Conservation (phyloP, 2,888 invertebrate species). For the Dicycla oo region DNA sequence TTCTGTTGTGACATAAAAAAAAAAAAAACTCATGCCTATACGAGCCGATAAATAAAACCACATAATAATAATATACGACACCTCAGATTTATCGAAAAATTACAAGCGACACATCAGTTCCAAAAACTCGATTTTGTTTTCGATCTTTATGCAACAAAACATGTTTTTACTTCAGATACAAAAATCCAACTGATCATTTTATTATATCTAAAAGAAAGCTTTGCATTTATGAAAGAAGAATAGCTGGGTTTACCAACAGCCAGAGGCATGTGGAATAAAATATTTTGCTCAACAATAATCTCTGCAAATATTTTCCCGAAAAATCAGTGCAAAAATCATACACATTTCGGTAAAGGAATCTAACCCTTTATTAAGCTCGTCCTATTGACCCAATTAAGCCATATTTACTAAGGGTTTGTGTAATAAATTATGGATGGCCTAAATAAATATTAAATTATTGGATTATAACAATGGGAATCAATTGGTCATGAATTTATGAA, state of each 20-base stretch:
- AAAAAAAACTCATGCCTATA: too few relatives aligned
- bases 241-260: too few relatives aligned
- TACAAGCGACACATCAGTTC: too few relatives aligned
- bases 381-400: slow-evolving; percentile 52
- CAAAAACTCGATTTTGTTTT: too few relatives aligned
- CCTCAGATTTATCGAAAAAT: too few relatives aligned
- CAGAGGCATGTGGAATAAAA: not conserved
- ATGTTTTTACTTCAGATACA: not conserved
- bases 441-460: slow-evolving; percentile 56
- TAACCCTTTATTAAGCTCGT: slow-evolving; percentile 33
- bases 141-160: not conserved
- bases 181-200: not conserved
- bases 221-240: not conserved
- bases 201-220: not conserved
- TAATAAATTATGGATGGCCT: slow-evolving; percentile 57
- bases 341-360: slow-evolving; percentile 28
- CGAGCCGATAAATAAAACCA: too few relatives aligned
- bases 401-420: slow-evolving; percentile 54
- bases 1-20: too few relatives aligned
- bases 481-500: slow-evolving; percentile 48
- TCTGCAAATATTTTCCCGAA: slow-evolving; percentile 7
- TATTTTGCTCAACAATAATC: not conserved
- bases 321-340: slow-evolving; percentile 28
- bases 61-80: too few relatives aligned
- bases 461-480: slow-evolving; percentile 53